phyloP scores from a whole-genome alignment of 2,888 invertebrate genomes.

The Conus canariensis region DNA sequence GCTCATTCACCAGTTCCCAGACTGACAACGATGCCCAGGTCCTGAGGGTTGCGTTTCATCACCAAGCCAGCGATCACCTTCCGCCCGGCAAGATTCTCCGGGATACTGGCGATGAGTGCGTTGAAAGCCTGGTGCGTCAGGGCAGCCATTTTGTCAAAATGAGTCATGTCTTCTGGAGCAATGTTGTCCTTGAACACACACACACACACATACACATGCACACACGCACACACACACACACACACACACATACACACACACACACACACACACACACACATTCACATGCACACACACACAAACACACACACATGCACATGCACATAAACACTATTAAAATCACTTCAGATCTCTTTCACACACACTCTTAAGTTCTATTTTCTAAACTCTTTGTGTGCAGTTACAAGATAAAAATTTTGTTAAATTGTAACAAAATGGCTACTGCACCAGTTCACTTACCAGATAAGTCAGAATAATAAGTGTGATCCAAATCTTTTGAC shows the following conservation, averaged over 20 bases:
- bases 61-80: conserved; percentile 79
- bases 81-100: conserved; percentile 76
- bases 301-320: background rate
- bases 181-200: conserved; percentile 26
- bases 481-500: too few species aligned
- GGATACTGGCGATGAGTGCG: conserved; percentile 70
- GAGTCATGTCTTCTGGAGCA: conserved; percentile 70
- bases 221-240: too few species aligned
- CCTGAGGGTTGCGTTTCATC: conserved; percentile 74
- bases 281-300: background rate
- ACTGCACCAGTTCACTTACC: too few species aligned
- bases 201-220: background rate
- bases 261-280: background rate
- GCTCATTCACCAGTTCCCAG: conserved; percentile 77
- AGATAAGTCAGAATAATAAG: too few species aligned
- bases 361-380: too few species aligned
- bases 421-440: too few species aligned
- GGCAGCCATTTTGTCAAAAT: conserved; percentile 78
- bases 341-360: too few species aligned
- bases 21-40: conserved; percentile 76
- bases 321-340: too few species aligned
- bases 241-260: background rate
- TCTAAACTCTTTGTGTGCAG: too few species aligned
- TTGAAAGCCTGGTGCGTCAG: conserved; percentile 77
- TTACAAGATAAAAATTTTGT: too few species aligned